Conservation (phyloP, 2,797 vertebrate species). For the Pempheris klunzingeri region DNA sequence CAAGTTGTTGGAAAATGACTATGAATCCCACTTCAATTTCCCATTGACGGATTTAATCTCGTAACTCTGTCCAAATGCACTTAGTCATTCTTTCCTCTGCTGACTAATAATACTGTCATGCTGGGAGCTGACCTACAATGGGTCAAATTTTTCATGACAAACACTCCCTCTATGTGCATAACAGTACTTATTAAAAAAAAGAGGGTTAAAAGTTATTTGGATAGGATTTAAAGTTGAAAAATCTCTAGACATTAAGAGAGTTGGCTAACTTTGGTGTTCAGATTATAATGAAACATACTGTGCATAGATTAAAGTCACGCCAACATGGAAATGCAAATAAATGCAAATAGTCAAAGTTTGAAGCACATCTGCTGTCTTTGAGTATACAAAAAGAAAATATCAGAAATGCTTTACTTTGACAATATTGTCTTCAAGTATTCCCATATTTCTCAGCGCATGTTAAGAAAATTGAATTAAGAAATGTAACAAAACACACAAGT, state of each 20-base stretch:
- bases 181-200: neutral
- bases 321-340: too few relatives aligned
- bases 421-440: neutral
- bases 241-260: neutral
- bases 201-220: neutral
- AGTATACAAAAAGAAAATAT: neutral
- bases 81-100: slow-evolving; percentile 37
- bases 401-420: neutral
- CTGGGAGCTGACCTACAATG: slow-evolving; percentile 12
- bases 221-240: slow-evolving; percentile 3
- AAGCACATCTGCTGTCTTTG: neutral
- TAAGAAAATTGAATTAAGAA: too few relatives aligned
- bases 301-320: neutral
- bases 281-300: neutral
- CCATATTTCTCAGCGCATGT: neutral
- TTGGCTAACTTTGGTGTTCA: neutral
- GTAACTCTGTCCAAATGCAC: slow-evolving; percentile 17
- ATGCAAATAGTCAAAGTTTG: too few relatives aligned
- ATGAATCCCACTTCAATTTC: slow-evolving; percentile 1
- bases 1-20: slow-evolving; percentile 19
- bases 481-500: neutral
- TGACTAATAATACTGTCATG: slow-evolving; percentile 39
- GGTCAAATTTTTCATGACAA: slow-evolving; percentile 9
- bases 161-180: slow-evolving; percentile 1
- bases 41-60: slow-evolving; percentile 4